phyloP scores from a whole-genome alignment of 2,113 vertebrate species.

The Centropus bengalensis region DNA sequence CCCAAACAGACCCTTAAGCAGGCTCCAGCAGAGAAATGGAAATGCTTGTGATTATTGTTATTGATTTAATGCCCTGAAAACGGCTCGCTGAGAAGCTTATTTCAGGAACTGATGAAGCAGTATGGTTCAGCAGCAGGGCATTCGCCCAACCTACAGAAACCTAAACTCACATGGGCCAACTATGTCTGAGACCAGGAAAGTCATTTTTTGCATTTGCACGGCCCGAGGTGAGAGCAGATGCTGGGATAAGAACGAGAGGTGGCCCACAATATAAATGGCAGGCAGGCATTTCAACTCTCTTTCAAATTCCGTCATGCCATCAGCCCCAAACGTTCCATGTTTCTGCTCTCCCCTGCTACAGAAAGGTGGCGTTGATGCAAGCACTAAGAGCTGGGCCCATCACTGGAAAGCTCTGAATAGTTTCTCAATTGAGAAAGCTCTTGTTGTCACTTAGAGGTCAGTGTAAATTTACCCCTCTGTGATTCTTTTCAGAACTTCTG shows the following conservation, averaged over 20 bases:
- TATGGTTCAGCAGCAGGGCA: constrained; percentile 9
- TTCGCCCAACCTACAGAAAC: not conserved
- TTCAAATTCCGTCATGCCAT: not conserved
- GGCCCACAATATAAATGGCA: not conserved
- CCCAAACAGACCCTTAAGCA: constrained; percentile 56
- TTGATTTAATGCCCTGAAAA: constrained; percentile 61
- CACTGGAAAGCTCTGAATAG: not conserved
- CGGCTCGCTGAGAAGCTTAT: constrained; percentile 38
- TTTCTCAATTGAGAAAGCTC: not conserved
- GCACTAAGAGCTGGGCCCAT: not conserved
- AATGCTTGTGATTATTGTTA: constrained; percentile 53
- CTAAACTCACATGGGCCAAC: not conserved
- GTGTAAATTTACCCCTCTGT: not conserved
- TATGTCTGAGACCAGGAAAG: not conserved
- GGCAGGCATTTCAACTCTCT: not conserved
- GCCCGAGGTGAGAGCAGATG: not conserved
- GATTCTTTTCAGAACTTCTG: not conserved
- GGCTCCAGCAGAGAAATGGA: constrained; percentile 35
- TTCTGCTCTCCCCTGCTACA: not conserved
- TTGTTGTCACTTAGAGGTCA: not conserved
- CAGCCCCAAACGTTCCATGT: not conserved
- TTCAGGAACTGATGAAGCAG: constrained; percentile 46
- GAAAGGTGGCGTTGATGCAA: not conserved
- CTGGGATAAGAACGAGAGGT: not conserved
- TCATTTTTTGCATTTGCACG: not conserved